phyloP scores from a whole-genome alignment of 2,113 vertebrate genomes.

The Gymnogyps californianus region DNA sequence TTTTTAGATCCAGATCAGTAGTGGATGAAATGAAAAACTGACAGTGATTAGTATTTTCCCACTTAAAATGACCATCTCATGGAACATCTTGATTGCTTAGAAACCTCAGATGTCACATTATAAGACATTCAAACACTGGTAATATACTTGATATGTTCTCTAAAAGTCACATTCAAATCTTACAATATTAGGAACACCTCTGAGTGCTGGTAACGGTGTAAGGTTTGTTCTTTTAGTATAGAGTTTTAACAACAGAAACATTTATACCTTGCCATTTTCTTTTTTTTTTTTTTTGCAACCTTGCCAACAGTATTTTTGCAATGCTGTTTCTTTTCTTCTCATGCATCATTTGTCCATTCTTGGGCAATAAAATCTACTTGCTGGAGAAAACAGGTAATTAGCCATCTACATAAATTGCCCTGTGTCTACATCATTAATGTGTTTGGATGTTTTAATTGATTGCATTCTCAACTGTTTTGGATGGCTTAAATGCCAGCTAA shows the following conservation, averaged over 20 bases:
- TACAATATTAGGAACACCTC: background rate
- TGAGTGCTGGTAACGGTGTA: background rate
- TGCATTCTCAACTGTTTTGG: background rate
- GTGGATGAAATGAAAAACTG: slow-evolving; percentile 37
- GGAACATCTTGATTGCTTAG: slow-evolving; percentile 7
- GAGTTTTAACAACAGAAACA: background rate
- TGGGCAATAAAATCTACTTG: background rate
- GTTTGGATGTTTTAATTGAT: slow-evolving; percentile 49
- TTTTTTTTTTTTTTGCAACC: background rate
- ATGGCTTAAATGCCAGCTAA: slow-evolving; percentile 51
- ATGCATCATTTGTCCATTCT: background rate
- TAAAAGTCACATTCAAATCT: background rate
- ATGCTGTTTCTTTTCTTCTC: background rate
- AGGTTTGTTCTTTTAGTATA: background rate
- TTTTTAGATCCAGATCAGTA: background rate
- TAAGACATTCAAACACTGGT: background rate
- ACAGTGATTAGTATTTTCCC: background rate
- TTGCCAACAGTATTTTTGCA: background rate
- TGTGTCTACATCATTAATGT: slow-evolving; percentile 30
- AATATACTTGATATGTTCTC: background rate
- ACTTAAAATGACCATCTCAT: background rate
- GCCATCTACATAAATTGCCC: background rate
- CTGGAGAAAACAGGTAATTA: slow-evolving; percentile 32
- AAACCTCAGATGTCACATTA: background rate
- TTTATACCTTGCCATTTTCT: background rate